Conservation (phyloP, 2,113 vertebrate species). For the Pogona vitticeps region DNA sequence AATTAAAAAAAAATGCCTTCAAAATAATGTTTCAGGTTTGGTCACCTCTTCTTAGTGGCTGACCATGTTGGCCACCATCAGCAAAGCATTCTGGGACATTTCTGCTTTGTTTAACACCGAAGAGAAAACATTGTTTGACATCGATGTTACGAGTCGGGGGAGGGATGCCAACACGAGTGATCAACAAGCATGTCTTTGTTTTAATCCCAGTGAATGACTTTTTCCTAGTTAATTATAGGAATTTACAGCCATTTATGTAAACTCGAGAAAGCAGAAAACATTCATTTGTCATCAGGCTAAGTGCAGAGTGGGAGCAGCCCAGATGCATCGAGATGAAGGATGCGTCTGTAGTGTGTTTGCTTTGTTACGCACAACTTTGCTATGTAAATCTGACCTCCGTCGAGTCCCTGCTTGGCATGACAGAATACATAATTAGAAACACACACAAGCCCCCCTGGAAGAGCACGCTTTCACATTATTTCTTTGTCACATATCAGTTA, state of each 20-base stretch:
- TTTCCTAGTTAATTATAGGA: constrained; percentile 84
- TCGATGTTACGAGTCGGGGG: constrained; percentile 69
- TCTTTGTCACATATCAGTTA: constrained; percentile 68
- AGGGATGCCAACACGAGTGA: constrained; percentile 67
- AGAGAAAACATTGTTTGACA: constrained; percentile 75
- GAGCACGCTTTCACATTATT: constrained; percentile 77
- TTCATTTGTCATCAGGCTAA: constrained; percentile 81
- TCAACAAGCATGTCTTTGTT: constrained; percentile 84
- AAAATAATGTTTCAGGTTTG: not conserved
- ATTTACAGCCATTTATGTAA: constrained; percentile 84
- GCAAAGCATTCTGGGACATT: constrained; percentile 57
- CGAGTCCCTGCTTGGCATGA: constrained; percentile 65
- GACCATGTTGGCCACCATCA: constrained; percentile 48
- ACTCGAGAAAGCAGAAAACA: constrained; percentile 82
- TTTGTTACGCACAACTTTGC: constrained; percentile 70
- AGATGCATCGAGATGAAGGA: constrained; percentile 62
- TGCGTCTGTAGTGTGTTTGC: constrained; percentile 76
- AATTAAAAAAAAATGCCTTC: constrained; percentile 39
- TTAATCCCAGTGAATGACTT: constrained; percentile 79
- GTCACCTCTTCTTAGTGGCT: constrained; percentile 25
- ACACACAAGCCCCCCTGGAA: constrained; percentile 61
- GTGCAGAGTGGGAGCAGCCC: constrained; percentile 76
- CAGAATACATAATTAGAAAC: constrained; percentile 75
- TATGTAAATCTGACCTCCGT: constrained; percentile 73
- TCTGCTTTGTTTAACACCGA: constrained; percentile 78